These are phyloP conservation scores for Euzetes globulus DNA, from an alignment of 2,888 invertebrate species.

Conservation along the genomic window DNA sequence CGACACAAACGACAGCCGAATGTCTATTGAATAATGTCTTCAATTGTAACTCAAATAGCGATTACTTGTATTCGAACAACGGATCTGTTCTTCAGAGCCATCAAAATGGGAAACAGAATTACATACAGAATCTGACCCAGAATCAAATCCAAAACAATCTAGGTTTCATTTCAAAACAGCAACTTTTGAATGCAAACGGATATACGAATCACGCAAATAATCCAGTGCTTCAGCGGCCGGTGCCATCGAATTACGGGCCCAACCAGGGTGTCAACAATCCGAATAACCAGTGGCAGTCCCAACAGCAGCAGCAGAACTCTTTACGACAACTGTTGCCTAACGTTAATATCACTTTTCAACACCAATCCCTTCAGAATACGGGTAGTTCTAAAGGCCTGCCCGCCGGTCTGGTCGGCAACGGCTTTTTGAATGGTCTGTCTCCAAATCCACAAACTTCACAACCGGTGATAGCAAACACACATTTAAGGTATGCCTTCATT, in stretches of 20 bases:
- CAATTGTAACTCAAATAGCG: not conserved
- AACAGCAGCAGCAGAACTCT: conserved; percentile 51
- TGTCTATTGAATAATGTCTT: not conserved
- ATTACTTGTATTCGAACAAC: not conserved
- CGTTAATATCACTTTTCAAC: conserved; percentile 50
- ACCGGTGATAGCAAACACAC: not conserved
- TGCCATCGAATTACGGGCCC: conserved; percentile 12
- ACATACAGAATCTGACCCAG: too few species aligned
- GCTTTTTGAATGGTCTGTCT: not conserved
- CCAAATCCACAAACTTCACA: not conserved
- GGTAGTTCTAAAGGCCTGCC: not conserved
- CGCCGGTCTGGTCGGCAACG: not conserved
- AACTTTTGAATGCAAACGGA: not conserved
- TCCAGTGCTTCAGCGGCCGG: too few species aligned
- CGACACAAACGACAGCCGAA: not conserved
- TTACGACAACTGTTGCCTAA: conserved; percentile 50
- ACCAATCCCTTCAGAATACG: not conserved
- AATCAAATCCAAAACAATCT: conserved; percentile 5
- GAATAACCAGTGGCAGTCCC: conserved; percentile 7
- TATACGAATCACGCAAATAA: not conserved
- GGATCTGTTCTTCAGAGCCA: not conserved
- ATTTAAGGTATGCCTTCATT: not conserved
- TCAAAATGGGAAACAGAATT: not conserved
- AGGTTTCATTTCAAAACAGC: not conserved
- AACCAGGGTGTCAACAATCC: not conserved